Evolutionary conservation across 2,113 vertebrate genomes (phyloP), one percentile per base, ranked within the genome.

Genomic region (Puffinus mauretanicus): DNA sequence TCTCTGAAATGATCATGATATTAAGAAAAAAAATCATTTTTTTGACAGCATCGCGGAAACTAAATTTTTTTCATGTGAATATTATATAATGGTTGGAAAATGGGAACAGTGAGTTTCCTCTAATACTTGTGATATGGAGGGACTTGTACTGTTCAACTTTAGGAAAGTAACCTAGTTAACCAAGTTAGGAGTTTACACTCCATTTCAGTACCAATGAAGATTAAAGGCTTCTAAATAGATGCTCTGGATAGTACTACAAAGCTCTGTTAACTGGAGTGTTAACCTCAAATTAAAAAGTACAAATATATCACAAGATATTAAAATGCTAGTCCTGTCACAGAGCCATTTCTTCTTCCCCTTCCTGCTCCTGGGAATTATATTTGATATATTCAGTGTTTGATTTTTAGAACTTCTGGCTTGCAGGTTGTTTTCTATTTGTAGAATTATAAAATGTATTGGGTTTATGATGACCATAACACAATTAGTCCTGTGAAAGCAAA

Each of bases 41-140:
- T 87, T 57, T 90, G 86, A 94, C 96, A 97, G 77, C 52, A n/a
- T 91, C 29, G 49, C 21, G 65, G 49, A 80, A 90, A 46, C 3
- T 4, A 3, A 0, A 13, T 55, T 55, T 82, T 82, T 75, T 66
- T n/a, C 3, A 7, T 52, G 5, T 64, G 34, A 62, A 21, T 71
- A 15, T 97, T 94, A 73, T 30, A 14, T 88, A 94, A 88, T 60
- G 21, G 30, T 46, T 84, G n/a, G 34, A 71, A 93, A 78, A 81
- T 30, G 20, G 54, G 46, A 91, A 40, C 66, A 47, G 30, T 0
- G 0, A 69, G 32, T 82, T 92, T 87, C 34, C 15, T 87, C 47
- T 84, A 14, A 42, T 75, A 8, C 10, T 67, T 47, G 16, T 34
- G 19, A 7, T 88, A 7, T 61, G 16, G 61, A 79, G 30, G 21